A percentile compares a stretch with the other conserved stretches of the same genome.
These are phyloP conservation scores for Oxystoma pomonae DNA, from an alignment of 2,888 invertebrate genomes.

Conservation along the genomic window DNA sequence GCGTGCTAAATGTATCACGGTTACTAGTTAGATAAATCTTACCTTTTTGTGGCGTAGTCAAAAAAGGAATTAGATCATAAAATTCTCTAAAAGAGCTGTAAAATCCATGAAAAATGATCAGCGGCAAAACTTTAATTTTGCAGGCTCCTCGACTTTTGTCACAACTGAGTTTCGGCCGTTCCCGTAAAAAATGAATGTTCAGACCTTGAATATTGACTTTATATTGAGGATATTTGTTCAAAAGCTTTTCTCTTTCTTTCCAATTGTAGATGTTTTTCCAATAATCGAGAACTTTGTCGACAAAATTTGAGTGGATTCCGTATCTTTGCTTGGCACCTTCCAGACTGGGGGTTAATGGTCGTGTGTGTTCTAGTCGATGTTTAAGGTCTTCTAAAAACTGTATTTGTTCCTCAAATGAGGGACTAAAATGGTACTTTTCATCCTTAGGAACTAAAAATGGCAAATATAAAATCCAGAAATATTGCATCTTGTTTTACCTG, in stretches of 20 bases:
- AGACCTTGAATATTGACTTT: constrained; percentile 68
- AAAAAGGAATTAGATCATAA: constrained; percentile 65
- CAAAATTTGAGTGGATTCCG: constrained; percentile 67
- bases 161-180: constrained; percentile 51
- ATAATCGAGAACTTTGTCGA: constrained; percentile 65
- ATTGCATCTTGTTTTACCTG: no score
- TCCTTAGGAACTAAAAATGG: no score
- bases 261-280: constrained; percentile 74
- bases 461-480: no score
- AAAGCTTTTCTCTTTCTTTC: constrained; percentile 54
- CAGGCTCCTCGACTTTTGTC: no score
- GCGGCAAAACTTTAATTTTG: constrained; percentile 54
- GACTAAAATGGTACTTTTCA: no score
- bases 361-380: constrained; percentile 52
- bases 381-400: constrained; percentile 48
- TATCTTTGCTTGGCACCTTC: constrained; percentile 70
- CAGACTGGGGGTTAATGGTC: constrained; percentile 50
- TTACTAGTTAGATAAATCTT: neutral
- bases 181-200: constrained; percentile 55
- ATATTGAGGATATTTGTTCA: constrained; percentile 67
- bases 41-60: constrained; percentile 45
- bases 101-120: constrained; percentile 83
- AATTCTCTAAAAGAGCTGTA: constrained; percentile 84
- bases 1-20: no score
- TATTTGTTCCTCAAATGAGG: no score